Conservation (phyloP, 2,113 vertebrate species). For the Aplodontia rufa region DNA sequence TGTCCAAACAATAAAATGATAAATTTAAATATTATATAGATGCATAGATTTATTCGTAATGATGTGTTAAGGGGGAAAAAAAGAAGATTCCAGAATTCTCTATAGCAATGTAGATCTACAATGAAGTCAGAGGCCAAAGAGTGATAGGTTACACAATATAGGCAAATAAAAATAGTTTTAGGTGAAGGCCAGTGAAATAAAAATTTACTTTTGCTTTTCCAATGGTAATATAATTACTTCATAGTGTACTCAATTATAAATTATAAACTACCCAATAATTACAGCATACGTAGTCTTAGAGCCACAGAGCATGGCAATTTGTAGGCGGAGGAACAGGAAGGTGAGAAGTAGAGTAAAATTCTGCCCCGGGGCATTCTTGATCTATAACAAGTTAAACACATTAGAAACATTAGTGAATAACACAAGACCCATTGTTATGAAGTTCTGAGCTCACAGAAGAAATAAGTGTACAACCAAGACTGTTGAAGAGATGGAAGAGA, state of each 20-base stretch:
- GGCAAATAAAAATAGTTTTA: neutral
- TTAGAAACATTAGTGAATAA: neutral
- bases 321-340: neutral
- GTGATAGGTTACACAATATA: neutral
- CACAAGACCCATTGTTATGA: neutral
- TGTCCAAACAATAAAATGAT: neutral
- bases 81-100: neutral
- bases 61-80: neutral
- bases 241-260: neutral
- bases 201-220: neutral
- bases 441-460: neutral
- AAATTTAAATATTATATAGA: neutral
- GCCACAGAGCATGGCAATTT: neutral
- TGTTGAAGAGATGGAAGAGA: neutral
- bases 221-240: neutral
- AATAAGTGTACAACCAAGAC: neutral
- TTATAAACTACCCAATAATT: neutral
- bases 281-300: neutral
- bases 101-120: neutral
- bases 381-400: neutral
- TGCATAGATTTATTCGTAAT: neutral
- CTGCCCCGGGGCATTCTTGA: neutral
- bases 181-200: neutral
- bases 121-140: neutral
- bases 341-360: neutral